Evolutionary conservation across 2,888 invertebrate genomes (phyloP), one percentile per base, ranked within the genome.

Genomic region (Ichneumoninae sp.): DNA sequence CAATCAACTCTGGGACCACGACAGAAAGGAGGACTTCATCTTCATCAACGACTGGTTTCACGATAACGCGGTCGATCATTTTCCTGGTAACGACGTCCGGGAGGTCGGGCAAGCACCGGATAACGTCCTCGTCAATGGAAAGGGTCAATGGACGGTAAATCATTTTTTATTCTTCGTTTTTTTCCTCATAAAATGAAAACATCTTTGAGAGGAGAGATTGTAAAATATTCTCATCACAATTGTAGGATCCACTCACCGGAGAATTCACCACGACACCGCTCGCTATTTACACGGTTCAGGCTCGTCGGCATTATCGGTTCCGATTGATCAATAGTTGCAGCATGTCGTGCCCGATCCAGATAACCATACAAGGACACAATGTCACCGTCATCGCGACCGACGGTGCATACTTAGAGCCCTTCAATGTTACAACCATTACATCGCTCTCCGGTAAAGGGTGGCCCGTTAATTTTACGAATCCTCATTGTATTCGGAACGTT

Each of bases 81-180:
- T 95, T 93, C 97, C 97, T 0, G 97, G 97, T 84, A 82, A 68
- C 91, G 94, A 97, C 75, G 96, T 96, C 47, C 96, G 96, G 82
- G 96, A 96, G 92, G 96, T 96, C 47, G 97, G 97, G 22, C 97
- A 97, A 94, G 96, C 96, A 92, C 97, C 97, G 50, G 96, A 97
- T 91, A 97, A 96, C 54, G 95, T 97, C 80, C 94, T 98, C 80
- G 96, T 98, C 89, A 98, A 98, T 94, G 98, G 98, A 92, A 97
- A 97, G 94, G 97, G 97, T n/a, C 82, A 80, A 79, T 88, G 81
- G 77, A 76, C 81, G 70, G 78, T 82, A 16, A 65, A 75, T 78
- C 76, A 76, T 26, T 2, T 50, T 44, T 65, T 60, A 52, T 6
- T n/a, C 5, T 52, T 50, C 8, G 10, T 52, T n/a, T 26, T 47